Evolutionary conservation across 2,797 vertebrate species (phyloP), one percentile per base, ranked within the genome.

Genomic region (Knipowitschia caucasica): DNA sequence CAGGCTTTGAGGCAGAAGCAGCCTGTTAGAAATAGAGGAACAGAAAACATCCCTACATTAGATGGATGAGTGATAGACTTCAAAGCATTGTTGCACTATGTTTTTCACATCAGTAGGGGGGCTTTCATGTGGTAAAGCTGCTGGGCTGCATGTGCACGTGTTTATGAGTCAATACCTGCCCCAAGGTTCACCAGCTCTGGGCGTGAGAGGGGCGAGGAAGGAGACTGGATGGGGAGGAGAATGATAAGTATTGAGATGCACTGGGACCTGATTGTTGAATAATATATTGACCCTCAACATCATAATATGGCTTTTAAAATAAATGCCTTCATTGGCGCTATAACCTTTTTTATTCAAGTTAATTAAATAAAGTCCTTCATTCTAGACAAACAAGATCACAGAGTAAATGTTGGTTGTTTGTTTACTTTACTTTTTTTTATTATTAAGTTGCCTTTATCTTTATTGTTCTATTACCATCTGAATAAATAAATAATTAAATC

Each of bases 81-180:
- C 85, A 90, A 90, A 89, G 88, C 80, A 74, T 64, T 65, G 71
- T 76, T 82, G 65, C 71, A 63, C 46, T 63, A 73, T 85, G 73
- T 81, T 82, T 85, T 84, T 61, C 61, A 56, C 64, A 70, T 73
- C 64, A 56, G 73, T 51, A 64, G 79, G 77, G 84, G 75, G 59
- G 68, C 86, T 91, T 89, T 89, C 82, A 84, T 86, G 78, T 83
- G 84, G 54, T 79, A 80, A 85, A 69, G 69, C 62, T 76, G 70
- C 71, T 69, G 66, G 60, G 56, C 62, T 64, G 65, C 63, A 53
- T 66, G 66, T 70, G 69, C 71, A 66, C 74, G 33, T 50, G 59
- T 68, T 69, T 75, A 68, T 30, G 68, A 55, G 63, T 56, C 5
- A 44, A 64, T 56, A 43, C 30, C 50, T 44, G 67, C 58, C 68